Evolutionary conservation across 2,113 vertebrate species (phyloP).

Genomic region (Ceyx melanurus): DNA sequence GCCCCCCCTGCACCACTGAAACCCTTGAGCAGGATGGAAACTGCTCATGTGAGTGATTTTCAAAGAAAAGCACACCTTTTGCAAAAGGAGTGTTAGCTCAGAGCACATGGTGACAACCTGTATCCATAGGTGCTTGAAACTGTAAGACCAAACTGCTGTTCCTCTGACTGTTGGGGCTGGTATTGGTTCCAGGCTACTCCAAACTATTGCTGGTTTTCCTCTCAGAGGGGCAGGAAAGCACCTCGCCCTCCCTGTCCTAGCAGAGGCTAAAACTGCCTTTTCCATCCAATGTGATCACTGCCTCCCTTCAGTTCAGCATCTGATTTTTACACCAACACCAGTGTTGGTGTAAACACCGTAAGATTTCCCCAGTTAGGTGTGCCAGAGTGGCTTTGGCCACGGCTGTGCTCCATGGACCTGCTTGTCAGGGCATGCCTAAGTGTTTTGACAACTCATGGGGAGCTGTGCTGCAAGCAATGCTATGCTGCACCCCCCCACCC

Average conservation of each 20-base stretch:
- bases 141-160: neutral
- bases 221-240: accelerated
- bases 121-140: neutral
- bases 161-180: accelerated
- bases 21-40: neutral
- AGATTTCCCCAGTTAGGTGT: neutral
- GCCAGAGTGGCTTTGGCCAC: neutral
- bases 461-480: neutral
- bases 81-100: neutral
- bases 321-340: neutral
- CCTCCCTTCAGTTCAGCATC: neutral
- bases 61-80: neutral
- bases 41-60: neutral
- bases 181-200: neutral
- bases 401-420: neutral
- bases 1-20: accelerated
- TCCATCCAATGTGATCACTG: neutral
- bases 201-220: neutral
- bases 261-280: neutral
- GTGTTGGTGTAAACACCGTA: neutral
- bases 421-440: accelerated
- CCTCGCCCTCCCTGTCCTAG: neutral
- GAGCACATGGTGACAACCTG: neutral
- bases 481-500: accelerated
- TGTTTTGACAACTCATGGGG: neutral